Conservation (phyloP, 2,113 vertebrate species). For the Chloebia gouldiae region DNA sequence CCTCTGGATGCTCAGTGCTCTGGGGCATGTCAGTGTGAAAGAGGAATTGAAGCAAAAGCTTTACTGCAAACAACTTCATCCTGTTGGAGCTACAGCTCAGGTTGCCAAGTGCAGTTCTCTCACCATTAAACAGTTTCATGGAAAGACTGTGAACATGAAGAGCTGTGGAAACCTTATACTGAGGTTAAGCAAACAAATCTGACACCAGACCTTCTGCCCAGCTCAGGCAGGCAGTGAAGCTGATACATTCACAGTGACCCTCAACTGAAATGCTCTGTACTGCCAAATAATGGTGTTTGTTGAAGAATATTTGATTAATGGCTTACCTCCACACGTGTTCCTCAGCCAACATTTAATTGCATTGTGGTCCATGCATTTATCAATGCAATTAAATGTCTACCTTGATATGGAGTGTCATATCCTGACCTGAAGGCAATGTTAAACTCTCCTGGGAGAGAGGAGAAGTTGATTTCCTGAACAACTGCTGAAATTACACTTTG, state of each 20-base stretch:
- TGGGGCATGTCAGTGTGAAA: accelerated
- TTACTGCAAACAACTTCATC: neutral
- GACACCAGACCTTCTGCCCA: neutral
- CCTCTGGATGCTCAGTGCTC: neutral
- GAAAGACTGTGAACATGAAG: neutral
- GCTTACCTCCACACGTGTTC: neutral
- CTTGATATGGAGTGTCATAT: neutral
- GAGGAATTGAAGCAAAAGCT: neutral
- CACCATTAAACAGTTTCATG: neutral
- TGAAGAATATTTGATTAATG: neutral
- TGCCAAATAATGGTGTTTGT: accelerated
- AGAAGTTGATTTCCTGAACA: neutral
- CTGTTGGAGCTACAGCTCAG: neutral
- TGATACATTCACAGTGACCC: neutral
- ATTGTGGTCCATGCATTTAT: neutral
- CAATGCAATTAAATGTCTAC: neutral
- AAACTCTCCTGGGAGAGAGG: neutral
- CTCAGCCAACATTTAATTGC: neutral
- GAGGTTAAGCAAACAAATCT: conserved; percentile 43
- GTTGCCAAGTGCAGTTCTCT: neutral
- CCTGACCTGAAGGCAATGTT: neutral
- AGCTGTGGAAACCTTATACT: conserved; percentile 14
- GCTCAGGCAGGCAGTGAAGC: neutral
- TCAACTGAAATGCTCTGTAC: neutral
- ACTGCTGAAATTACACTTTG: neutral